phyloP scores from a whole-genome alignment of 2,113 vertebrate genomes.

The Conger conger region DNA sequence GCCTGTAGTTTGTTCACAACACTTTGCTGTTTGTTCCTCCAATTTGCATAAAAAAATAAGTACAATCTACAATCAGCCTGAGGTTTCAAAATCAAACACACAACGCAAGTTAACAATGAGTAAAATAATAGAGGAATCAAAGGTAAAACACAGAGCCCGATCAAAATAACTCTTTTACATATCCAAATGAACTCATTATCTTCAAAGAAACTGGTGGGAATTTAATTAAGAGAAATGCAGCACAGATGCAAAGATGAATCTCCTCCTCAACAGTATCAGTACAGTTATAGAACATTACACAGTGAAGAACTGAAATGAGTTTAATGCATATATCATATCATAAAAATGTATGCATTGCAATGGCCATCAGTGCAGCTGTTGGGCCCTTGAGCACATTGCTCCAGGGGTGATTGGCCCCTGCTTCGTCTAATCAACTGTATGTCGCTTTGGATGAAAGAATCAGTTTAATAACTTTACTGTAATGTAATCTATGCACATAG shows the following conservation, averaged over 20 bases:
- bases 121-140: conserved; percentile 50
- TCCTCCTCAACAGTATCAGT: conserved; percentile 64
- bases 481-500: not conserved
- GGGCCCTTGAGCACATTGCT: too few relatives aligned
- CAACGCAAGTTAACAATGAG: conserved; percentile 36
- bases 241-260: conserved; percentile 62
- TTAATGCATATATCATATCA: not conserved
- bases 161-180: conserved; percentile 52
- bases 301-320: not conserved
- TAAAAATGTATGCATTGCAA: too few relatives aligned
- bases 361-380: too few relatives aligned
- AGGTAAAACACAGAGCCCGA: conserved; percentile 52
- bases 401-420: too few relatives aligned
- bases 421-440: too few relatives aligned
- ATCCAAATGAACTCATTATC: conserved; percentile 77
- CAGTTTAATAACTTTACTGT: too few relatives aligned
- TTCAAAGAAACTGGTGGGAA: conserved; percentile 80
- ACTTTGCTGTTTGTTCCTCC: conserved; percentile 42
- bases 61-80: conserved; percentile 26
- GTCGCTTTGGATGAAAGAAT: too few relatives aligned
- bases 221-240: conserved; percentile 79
- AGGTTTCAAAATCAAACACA: conserved; percentile 23
- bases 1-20: conserved; percentile 23
- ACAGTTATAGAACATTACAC: conserved; percentile 36
- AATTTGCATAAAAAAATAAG: not conserved